These are phyloP conservation scores for Sinopyrophorus schimmeli DNA, from an alignment of 2,888 invertebrate species.

Conservation along the genomic window DNA sequence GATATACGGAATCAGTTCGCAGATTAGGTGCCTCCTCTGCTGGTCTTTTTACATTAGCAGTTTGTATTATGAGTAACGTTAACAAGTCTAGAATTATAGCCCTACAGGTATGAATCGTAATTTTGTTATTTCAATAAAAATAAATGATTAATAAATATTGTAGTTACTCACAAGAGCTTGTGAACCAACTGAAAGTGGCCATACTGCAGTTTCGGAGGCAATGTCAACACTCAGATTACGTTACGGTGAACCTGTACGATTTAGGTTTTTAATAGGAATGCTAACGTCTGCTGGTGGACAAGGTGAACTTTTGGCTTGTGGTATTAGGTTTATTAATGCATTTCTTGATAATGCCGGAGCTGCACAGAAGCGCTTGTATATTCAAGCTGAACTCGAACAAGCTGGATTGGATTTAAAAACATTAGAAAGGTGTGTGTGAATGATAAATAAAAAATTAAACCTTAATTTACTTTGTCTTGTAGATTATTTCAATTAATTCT, in stretches of 20 bases:
- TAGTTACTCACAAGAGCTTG: conserved; percentile 85
- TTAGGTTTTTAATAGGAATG: conserved; percentile 88
- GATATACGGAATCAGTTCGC: conserved; percentile 79
- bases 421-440: no score
- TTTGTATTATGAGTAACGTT: conserved; percentile 86
- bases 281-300: conserved; percentile 73
- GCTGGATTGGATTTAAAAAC: conserved; percentile 73
- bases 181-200: conserved; percentile 73
- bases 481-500: conserved; percentile 69
- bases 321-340: conserved; percentile 82
- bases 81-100: conserved; percentile 83
- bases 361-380: conserved; percentile 76
- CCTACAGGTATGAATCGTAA: conserved; percentile 67
- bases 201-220: conserved; percentile 86
- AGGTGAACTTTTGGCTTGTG: conserved; percentile 76
- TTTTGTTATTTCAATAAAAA: conserved; percentile 36
- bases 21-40: conserved; percentile 77
- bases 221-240: conserved; percentile 84
- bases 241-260: conserved; percentile 90
- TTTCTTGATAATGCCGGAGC: conserved; percentile 76
- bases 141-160: background rate
- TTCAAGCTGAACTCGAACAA: conserved; percentile 83
- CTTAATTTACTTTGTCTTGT: conserved; percentile 37
- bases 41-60: conserved; percentile 81
- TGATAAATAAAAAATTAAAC: no score